These are phyloP conservation scores for Amblyjoppa proteus DNA, from an alignment of 2,888 invertebrate species.

Conservation along the genomic window DNA sequence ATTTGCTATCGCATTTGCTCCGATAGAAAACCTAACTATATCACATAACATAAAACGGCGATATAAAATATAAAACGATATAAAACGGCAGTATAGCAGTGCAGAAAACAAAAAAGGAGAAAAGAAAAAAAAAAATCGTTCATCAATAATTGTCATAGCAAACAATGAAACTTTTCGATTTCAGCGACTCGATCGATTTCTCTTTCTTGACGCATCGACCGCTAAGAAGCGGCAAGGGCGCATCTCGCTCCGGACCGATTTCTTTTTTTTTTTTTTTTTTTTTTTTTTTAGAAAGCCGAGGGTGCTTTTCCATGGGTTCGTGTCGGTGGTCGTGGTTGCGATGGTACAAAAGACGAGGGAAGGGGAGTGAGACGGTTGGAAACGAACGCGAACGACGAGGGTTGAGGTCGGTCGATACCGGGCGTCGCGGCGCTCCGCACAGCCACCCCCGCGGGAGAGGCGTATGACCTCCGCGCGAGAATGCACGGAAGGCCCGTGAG, in stretches of 20 bases:
- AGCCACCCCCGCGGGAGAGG: constrained; percentile 60
- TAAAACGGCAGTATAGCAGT: too few species aligned
- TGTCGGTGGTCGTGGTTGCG: constrained; percentile 58
- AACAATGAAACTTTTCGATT: constrained; percentile 71
- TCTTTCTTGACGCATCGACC: too few species aligned
- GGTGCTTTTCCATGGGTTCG: constrained; percentile 13
- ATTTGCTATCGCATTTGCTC: too few species aligned
- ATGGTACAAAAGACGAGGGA: constrained; percentile 53
- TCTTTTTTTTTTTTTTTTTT: neutral
- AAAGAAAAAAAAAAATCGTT: too few species aligned
- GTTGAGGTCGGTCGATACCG: constrained; percentile 73
- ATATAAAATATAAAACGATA: too few species aligned
- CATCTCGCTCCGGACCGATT: too few species aligned
- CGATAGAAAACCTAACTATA: too few species aligned
- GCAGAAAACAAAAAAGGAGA: neutral
- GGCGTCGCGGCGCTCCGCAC: constrained; percentile 68
- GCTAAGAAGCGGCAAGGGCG: too few species aligned
- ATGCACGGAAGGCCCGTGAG: constrained; percentile 54
- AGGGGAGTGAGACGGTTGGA: constrained; percentile 62
- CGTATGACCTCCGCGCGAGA: constrained; percentile 70
- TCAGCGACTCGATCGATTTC: too few species aligned
- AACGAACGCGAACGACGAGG: constrained; percentile 61
- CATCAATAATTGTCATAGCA: neutral
- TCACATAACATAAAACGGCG: too few species aligned
- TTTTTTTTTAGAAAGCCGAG: neutral